A percentile compares a stretch with the other conserved stretches of the same genome.
phyloP scores from a whole-genome alignment of 2,797 vertebrate species.

The Lacerta agilis region DNA sequence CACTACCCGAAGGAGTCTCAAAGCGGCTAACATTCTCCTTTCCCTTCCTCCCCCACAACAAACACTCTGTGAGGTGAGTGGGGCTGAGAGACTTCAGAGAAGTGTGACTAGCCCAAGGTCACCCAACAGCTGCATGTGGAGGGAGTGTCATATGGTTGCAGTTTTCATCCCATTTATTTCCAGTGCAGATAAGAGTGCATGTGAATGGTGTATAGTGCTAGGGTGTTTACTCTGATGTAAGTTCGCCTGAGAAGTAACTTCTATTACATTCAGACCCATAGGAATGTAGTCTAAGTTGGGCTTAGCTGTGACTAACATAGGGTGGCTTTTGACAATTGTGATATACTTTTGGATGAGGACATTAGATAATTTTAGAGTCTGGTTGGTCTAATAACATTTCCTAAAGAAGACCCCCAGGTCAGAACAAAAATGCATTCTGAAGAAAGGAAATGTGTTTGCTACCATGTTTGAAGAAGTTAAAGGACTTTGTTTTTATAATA shows the following conservation, averaged over 20 bases:
- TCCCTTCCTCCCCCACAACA: no score
- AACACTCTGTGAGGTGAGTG: no score
- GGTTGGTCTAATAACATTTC: not conserved
- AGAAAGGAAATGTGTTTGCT: constrained; percentile 55
- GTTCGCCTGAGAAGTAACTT: not conserved
- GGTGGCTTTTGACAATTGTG: not conserved
- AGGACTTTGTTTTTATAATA: not conserved
- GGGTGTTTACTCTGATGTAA: not conserved
- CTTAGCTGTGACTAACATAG: not conserved
- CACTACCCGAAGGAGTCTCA: no score
- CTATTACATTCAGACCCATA: not conserved
- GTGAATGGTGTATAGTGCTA: not conserved
- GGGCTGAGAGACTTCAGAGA: no score
- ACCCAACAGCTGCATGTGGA: no score
- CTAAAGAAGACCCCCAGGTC: not conserved
- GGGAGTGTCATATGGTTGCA: no score
- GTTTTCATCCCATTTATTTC: not conserved
- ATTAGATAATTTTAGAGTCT: constrained; percentile 29
- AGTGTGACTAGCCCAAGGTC: no score
- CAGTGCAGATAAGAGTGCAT: not conserved
- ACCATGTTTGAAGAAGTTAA: constrained; percentile 53
- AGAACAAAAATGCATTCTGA: constrained; percentile 45
- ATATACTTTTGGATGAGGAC: not conserved
- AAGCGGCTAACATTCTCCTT: no score
- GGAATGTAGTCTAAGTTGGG: not conserved